A percentile compares a stretch with the other conserved stretches of the same genome.
These are phyloP conservation scores for Pseudochirops corinnae DNA, from an alignment of 2,797 vertebrate genomes.

Conservation along the genomic window DNA sequence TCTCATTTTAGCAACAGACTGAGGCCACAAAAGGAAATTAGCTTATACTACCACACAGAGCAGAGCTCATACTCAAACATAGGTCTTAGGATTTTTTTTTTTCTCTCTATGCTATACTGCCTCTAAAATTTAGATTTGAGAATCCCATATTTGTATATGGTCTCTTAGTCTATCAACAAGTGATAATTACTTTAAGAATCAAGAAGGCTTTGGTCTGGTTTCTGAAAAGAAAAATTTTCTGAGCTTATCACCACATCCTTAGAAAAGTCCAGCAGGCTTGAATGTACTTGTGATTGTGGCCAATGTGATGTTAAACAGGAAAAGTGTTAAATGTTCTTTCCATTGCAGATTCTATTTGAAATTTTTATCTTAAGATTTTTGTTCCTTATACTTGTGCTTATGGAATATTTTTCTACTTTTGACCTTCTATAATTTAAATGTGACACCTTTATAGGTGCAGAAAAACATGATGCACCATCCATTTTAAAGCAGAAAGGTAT, in stretches of 20 bases:
- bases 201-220: neutral
- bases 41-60: neutral
- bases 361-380: conserved; percentile 75
- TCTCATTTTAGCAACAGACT: neutral
- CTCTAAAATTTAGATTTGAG: neutral
- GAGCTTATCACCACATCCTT: conserved; percentile 25
- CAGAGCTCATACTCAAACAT: neutral
- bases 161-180: neutral
- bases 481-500: conserved; percentile 87
- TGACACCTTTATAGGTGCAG: conserved; percentile 88
- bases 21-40: neutral
- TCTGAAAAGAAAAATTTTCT: conserved; percentile 20
- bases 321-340: conserved; percentile 61
- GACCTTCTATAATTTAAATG: conserved; percentile 83
- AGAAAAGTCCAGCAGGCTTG: neutral
- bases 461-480: conserved; percentile 82
- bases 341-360: conserved; percentile 73
- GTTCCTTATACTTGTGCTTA: conserved; percentile 67
- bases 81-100: neutral
- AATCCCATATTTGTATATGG: neutral
- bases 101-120: neutral
- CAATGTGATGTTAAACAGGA: conserved; percentile 51
- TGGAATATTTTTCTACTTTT: conserved; percentile 64
- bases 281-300: conserved; percentile 45
- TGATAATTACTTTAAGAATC: neutral